These are phyloP conservation scores for Cantharis lateralis DNA, from an alignment of 2,888 invertebrate genomes.

Conservation along the genomic window DNA sequence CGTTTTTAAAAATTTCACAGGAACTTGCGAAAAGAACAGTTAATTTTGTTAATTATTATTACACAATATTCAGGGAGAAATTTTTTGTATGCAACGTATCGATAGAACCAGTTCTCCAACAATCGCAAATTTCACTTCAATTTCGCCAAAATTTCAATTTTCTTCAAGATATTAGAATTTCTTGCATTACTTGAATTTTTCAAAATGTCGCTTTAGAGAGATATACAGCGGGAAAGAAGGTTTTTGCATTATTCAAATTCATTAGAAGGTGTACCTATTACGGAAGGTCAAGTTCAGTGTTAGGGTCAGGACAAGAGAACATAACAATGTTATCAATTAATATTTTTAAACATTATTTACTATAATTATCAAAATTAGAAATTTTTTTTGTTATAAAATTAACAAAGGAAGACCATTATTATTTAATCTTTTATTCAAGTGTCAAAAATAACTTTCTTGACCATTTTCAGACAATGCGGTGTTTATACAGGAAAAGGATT, in stretches of 20 bases:
- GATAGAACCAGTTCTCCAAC: too few relatives aligned
- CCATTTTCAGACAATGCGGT: background rate
- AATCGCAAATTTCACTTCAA: background rate
- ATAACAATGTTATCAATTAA: background rate
- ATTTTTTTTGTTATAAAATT: background rate
- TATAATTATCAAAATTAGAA: background rate
- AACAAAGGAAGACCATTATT: background rate
- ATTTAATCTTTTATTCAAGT: background rate
- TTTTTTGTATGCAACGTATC: background rate
- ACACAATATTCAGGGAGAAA: background rate
- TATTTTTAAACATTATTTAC: background rate
- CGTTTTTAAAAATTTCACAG: too few relatives aligned
- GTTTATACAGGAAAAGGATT: background rate
- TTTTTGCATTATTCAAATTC: background rate
- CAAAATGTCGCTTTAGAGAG: background rate
- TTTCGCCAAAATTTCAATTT: background rate
- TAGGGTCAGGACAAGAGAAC: background rate
- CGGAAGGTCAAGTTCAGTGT: background rate
- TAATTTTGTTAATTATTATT: background rate
- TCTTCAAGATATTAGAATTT: too few relatives aligned
- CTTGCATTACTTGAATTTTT: background rate
- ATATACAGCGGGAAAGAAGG: background rate
- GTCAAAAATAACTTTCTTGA: background rate
- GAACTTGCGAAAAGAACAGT: too few relatives aligned
- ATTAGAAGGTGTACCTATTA: background rate